Base-by-base conservation (phyloP, 1,140 invertebrate species). In the Pogonus chalceus region DNA sequence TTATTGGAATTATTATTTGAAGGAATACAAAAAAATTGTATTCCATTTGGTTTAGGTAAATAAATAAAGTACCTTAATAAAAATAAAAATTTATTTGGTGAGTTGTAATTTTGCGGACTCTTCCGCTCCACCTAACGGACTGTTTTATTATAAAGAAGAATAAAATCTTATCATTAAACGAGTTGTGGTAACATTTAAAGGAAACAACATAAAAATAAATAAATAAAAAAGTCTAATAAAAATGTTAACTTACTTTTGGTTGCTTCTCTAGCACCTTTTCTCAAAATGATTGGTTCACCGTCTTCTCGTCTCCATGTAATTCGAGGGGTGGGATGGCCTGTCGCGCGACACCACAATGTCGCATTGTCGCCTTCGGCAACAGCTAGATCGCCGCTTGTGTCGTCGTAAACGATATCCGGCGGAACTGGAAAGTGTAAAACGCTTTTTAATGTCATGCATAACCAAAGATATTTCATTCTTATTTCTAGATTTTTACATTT, bases 331-430 rank as follows among this genome's bases (percentile, higher is more conserved):
- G 83, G 83, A 66, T 85, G 81, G 4, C 87, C 87, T 0, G 81
- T 84, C 1, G 87, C 88, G 56, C 78, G 78, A 66, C 88, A 92
- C 52, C 78, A 81, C n/a, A 92, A 71, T 0, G 85, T 89, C 2
- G 87, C 85, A 64, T 90, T 89, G 59, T 88, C 83, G 57, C 87
- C 78, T 68, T 92, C 89, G 56, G 85, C 79, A 7, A 84, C 82
- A 18, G 85, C 83, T 43, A 88, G 70, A 67, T 90, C 87, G 0
- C 82, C 78, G 55, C 84, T 87, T 2, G 84, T 86, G 46, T 87
- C 84, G 58, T 85, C 83, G 59, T 85, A 83, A 51, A 85, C 72
- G 55, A 87, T 87, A 64, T 87, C 84, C 9, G 85, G 85, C 16
- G 85, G 84, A 14, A 87, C 86, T 88, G 70, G 14, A 74, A 69